A percentile compares a stretch with the other conserved stretches of the same genome.
Conservation (phyloP, 1,140 invertebrate genomes). For the Asobara japonica region DNA sequence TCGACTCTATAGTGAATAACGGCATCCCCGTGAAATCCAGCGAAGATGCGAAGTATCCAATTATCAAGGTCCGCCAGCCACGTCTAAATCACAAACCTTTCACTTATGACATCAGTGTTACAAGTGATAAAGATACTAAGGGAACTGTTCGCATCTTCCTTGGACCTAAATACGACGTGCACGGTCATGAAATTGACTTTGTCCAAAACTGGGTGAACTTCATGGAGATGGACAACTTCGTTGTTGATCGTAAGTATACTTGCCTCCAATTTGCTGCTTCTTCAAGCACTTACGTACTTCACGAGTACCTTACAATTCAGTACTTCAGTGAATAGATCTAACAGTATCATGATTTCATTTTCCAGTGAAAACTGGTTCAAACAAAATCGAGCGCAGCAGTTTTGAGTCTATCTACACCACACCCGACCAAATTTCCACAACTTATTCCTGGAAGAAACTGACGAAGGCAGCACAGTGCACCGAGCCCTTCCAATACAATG, state of each 20-base stretch:
- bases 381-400: slow-evolving; percentile 67
- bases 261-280: slow-evolving; percentile 11
- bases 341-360: slow-evolving; percentile 23
- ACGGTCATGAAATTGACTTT: slow-evolving; percentile 64
- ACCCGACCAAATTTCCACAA: slow-evolving; percentile 49
- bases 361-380: slow-evolving; percentile 68
- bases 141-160: slow-evolving; percentile 70
- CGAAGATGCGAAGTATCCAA: slow-evolving; percentile 33
- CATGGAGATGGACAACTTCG: slow-evolving; percentile 70
- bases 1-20: slow-evolving; percentile 66
- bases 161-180: slow-evolving; percentile 70
- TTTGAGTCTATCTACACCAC: slow-evolving; percentile 57
- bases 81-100: slow-evolving; percentile 73
- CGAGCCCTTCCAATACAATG: slow-evolving; percentile 55
- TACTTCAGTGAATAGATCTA: neutral
- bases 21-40: slow-evolving; percentile 48
- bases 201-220: slow-evolving; percentile 68
- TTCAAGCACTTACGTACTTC: too few species aligned
- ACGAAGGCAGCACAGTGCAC: slow-evolving; percentile 57
- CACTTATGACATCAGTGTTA: slow-evolving; percentile 68
- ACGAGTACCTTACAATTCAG: too few species aligned
- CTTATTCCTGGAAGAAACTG: slow-evolving; percentile 55
- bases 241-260: slow-evolving; percentile 61
- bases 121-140: slow-evolving; percentile 68
- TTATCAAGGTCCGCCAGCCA: slow-evolving; percentile 68